These are phyloP conservation scores for Nomada ferruginata DNA, from an alignment of 2,888 invertebrate species.

Conservation along the genomic window DNA sequence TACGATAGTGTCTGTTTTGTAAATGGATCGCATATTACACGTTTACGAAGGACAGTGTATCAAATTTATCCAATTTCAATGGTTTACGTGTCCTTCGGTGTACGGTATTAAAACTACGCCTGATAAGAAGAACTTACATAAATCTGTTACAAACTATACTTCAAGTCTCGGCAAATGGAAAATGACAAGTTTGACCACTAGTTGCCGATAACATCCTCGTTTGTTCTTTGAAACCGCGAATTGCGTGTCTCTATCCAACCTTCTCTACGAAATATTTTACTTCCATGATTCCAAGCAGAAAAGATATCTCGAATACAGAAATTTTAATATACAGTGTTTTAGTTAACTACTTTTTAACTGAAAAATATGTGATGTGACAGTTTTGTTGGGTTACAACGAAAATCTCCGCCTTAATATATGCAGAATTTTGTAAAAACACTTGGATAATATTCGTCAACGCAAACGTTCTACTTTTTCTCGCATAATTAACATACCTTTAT, in stretches of 20 bases:
- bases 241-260: constrained; percentile 7
- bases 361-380: no score
- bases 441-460: background rate
- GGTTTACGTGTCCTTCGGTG: background rate
- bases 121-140: constrained; percentile 16
- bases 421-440: background rate
- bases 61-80: constrained; percentile 7
- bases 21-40: constrained; percentile 5
- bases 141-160: constrained; percentile 29
- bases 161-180: constrained; percentile 72
- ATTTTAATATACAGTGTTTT: no score
- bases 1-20: background rate
- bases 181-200: constrained; percentile 83
- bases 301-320: constrained; percentile 13
- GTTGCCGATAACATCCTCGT: constrained; percentile 77
- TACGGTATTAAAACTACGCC: background rate
- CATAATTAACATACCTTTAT: background rate
- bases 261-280: constrained; percentile 3
- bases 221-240: constrained; percentile 43
- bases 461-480: background rate
- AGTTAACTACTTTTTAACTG: no score
- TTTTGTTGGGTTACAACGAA: no score
- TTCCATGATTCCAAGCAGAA: constrained; percentile 55
- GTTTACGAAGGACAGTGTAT: background rate
- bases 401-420: background rate